Base-by-base conservation (phyloP, 2,888 invertebrate species). In the Oeneis ivallda region DNA sequence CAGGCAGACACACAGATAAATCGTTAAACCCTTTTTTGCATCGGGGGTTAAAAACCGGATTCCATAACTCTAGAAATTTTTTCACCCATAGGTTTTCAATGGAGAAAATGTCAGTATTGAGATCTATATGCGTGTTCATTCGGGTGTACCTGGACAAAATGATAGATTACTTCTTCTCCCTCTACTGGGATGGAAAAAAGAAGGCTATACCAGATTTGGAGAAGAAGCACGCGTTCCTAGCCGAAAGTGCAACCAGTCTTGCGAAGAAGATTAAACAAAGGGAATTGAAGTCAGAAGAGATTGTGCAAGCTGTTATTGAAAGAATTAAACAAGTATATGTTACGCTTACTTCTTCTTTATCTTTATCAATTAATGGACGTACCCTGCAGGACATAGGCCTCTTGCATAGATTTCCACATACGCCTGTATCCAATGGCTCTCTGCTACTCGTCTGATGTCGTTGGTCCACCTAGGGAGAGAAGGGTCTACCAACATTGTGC, bases 261-360 rank as follows among this genome's bases (percentile, higher is more conserved):
- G 96, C 96, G 1, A 85, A 86, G 74, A 94, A 94, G 85, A 96
- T 96, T 37, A 93, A 93, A 79, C 70, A 80, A 11, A 92, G 92
- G 62, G 89, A 95, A 76, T 70, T 96, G n/a, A 94, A 93, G 58
- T 94, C 95, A 1, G 95, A 95, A 80, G 93, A 94, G 71, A 92
- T 97, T 26, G 95, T 97, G 0, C 88, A 89, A 70, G 93, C 95
- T 3, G 96, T 94, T 77, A 95, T 96, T 68, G 93, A 95, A 32
- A 93, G 98, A 74, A 96, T 97, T 53, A 94, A 95, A 73, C 93
- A 95, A 85, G 94, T 96, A 47, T 9, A 11, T 34, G 32, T 37
- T 37, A 37, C 37, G 9, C 9, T 37, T 37, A 37, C 9, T 37
- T 37, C 37, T 37, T 37, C 37, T 37, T 3, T 8, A 7, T 37